A percentile compares a stretch with the other conserved stretches of the same genome.
Evolutionary conservation across 2,113 vertebrate genomes (phyloP).

Genomic region (Montifringilla adamsi): DNA sequence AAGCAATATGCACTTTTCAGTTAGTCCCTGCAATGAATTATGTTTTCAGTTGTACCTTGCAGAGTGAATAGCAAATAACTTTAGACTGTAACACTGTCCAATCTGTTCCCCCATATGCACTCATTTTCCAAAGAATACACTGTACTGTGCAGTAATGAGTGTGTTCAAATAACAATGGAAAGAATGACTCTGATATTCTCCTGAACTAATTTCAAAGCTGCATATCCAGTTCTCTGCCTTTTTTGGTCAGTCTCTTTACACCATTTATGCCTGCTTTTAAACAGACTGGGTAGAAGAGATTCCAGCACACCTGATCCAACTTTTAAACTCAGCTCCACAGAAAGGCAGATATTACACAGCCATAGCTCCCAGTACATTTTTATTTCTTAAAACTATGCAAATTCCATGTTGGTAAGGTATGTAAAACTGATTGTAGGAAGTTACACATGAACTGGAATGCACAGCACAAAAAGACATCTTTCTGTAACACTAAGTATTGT

Average conservation of each 20-base stretch:
- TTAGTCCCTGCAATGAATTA: slow-evolving; percentile 34
- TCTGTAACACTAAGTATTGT: background rate
- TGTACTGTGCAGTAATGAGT: slow-evolving; percentile 43
- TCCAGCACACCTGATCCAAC: slow-evolving; percentile 13
- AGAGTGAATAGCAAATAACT: slow-evolving; percentile 38
- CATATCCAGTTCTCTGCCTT: slow-evolving; percentile 55
- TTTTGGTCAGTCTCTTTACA: slow-evolving; percentile 46
- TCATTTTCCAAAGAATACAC: slow-evolving; percentile 59
- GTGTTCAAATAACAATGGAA: slow-evolving; percentile 54
- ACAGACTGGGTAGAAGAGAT: background rate
- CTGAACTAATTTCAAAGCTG: slow-evolving; percentile 7
- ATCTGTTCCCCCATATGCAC: slow-evolving; percentile 27
- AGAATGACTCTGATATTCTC: slow-evolving; percentile 48
- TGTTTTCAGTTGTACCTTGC: slow-evolving; percentile 24
- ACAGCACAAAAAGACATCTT: background rate
- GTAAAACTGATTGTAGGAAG: background rate
- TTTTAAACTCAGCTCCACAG: background rate
- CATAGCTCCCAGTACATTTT: background rate
- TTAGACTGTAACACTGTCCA: slow-evolving; percentile 29
- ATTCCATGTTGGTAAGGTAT: background rate
- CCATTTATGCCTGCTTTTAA: slow-evolving; percentile 47
- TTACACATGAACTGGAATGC: background rate
- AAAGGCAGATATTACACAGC: background rate
- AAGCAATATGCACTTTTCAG: background rate
- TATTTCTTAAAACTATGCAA: background rate